Percentiles rank a stretch among this genome's conserved stretches.
phyloP scores from a whole-genome alignment of 2,113 vertebrate genomes.

The Megaceryle maxima region DNA sequence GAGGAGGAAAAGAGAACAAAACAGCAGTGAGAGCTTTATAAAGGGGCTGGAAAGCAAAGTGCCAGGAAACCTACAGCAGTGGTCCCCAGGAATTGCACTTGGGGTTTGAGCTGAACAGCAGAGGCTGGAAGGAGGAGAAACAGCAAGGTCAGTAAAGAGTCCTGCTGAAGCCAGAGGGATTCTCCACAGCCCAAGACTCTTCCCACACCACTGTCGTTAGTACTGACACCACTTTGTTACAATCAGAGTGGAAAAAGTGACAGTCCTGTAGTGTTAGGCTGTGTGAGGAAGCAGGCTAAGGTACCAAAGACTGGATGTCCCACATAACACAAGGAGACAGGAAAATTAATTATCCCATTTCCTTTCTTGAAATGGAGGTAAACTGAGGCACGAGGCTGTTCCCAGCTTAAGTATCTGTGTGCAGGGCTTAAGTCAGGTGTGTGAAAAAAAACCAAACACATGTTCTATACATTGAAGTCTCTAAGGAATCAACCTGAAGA shows the following conservation, averaged over 20 bases:
- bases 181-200: background rate
- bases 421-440: background rate
- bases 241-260: background rate
- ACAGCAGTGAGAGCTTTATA: background rate
- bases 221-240: background rate
- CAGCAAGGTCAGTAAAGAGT: background rate
- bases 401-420: background rate
- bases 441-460: rapidly evolving
- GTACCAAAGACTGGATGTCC: background rate
- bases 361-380: background rate
- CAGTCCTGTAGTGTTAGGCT: rapidly evolving
- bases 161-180: background rate
- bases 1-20: background rate
- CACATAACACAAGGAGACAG: background rate
- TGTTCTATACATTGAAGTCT: background rate
- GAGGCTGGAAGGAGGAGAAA: background rate
- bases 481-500: background rate
- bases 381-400: background rate
- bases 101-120: background rate
- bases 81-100: background rate
- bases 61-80: background rate
- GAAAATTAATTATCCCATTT: background rate
- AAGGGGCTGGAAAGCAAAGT: background rate
- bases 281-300: background rate
- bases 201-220: background rate